Evolutionary conservation across 2,113 vertebrate species (phyloP), one percentile per base, ranked within the genome.

Genomic region (Brevimyrus niger): DNA sequence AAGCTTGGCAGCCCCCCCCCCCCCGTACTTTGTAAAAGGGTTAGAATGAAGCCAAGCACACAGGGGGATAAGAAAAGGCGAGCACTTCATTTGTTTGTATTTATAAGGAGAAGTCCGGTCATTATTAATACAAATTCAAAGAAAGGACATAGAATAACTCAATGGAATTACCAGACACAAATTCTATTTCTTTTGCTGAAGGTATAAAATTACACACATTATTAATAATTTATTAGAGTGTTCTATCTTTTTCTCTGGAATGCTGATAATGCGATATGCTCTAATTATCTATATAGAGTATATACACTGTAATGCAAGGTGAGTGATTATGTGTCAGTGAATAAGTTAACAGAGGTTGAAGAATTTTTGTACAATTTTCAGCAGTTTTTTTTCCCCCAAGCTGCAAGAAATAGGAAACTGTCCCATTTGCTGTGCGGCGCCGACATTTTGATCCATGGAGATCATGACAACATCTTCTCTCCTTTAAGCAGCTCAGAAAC

Each of bases 381-480:
- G 58, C n/a, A 11, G 3, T 65, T 65, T 65, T 65, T 58, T 61
- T 65, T 27, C 2, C 2, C 53, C 7, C 23, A 65, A 27, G 27
- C 0, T 3, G n/a, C 61, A 13, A 13, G 61, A 69, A 31, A 69
- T 11, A 69, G 61, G 61, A 31, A 31, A 69, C 8, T 1, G 1
- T 65, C n/a, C 8, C 23, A 10, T 21, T 61, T 10, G 23, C n/a
- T 65, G 58, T 3, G 9, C 8, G 3, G 23, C 7, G 23, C 27
- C n/a, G 4, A 76, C 73, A 42, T 42, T 80, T 19, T 80, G 73
- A 80, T 91, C 92, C 88, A 91, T 42, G 61, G n/a, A 93, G 91
- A 94, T 93, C 92, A 92, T 91, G 84, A 89, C 80, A 89, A 83
- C 90, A 92, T 93, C 89, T 47, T 9, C 9, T 8, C 92, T 61